Evolutionary conservation across 2,888 invertebrate species (phyloP).

Genomic region (Linhomoeus sp.): DNA sequence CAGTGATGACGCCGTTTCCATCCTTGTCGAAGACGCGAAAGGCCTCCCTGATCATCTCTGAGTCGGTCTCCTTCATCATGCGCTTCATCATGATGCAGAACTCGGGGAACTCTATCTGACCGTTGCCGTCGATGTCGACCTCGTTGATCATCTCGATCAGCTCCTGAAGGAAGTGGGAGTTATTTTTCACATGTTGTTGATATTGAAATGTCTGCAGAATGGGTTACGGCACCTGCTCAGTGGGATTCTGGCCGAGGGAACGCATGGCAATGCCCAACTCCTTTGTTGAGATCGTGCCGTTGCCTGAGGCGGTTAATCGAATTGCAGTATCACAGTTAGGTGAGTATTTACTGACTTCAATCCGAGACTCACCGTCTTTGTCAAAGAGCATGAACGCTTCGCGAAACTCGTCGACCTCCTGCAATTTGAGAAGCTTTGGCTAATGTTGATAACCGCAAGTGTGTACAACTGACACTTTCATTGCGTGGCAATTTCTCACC

Average conservation of each 20-base stretch:
- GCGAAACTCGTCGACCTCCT: conserved; percentile 6
- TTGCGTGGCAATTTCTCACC: no score
- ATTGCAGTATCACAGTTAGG: no score
- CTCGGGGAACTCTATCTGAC: conserved; percentile 6
- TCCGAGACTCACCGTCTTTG: no score
- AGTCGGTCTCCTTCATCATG: conserved; percentile 8
- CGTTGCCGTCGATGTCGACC: conserved; percentile 8
- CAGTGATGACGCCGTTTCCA: conserved; percentile 7
- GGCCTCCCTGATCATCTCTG: conserved; percentile 8
- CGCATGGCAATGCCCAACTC: conserved; percentile 7
- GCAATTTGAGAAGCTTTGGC: no score
- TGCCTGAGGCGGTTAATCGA: no score
- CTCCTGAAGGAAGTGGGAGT: no score
- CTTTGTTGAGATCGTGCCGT: conserved; percentile 5
- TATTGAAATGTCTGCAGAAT: no score
- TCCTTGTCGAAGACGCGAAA: conserved; percentile 7
- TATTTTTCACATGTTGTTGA: no score
- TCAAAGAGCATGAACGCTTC: conserved; percentile 7
- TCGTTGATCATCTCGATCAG: conserved; percentile 6
- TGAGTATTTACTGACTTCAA: no score
- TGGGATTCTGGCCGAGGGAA: conserved; percentile 5
- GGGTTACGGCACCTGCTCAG: no score
- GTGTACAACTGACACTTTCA: no score
- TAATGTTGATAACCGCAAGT: no score
- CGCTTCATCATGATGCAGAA: conserved; percentile 8